Evolutionary conservation across 2,113 vertebrate genomes (phyloP).

Genomic region (Montifringilla adamsi): DNA sequence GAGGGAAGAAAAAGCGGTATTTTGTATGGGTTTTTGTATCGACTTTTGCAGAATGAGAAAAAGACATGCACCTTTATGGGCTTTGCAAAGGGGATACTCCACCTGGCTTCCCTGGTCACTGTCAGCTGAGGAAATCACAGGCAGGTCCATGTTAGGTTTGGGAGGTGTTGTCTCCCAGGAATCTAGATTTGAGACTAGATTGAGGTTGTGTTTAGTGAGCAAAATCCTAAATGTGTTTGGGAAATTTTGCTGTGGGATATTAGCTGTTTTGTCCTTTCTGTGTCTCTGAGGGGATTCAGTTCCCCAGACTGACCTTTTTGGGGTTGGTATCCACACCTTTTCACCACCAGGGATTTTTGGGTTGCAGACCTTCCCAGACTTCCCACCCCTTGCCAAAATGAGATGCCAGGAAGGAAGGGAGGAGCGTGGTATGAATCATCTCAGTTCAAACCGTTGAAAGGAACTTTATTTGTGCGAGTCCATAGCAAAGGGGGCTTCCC

Average conservation of each 20-base stretch:
- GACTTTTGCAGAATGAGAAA: not conserved
- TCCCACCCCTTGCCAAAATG: not conserved
- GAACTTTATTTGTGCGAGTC: not conserved
- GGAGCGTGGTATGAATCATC: not conserved
- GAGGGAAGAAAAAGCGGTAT: not conserved
- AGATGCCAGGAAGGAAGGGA: not conserved
- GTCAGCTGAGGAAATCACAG: not conserved
- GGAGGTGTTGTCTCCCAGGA: not conserved
- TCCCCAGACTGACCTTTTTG: not conserved
- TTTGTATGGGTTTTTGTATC: not conserved
- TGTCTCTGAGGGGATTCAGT: not conserved
- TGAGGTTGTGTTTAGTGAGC: not conserved
- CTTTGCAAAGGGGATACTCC: not conserved
- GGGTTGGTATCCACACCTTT: not conserved
- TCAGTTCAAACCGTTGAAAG: not conserved
- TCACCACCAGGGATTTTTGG: not conserved
- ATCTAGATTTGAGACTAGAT: not conserved
- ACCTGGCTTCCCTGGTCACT: not conserved
- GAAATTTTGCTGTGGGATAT: not conserved
- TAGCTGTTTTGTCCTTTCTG: not conserved
- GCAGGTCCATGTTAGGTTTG: accelerated
- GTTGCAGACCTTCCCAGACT: not conserved
- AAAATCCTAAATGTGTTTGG: not conserved
- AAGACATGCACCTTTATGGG: accelerated
- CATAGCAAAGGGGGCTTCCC: not conserved